phyloP scores from a whole-genome alignment of 2,113 vertebrate genomes.

The Ciconia maguari region DNA sequence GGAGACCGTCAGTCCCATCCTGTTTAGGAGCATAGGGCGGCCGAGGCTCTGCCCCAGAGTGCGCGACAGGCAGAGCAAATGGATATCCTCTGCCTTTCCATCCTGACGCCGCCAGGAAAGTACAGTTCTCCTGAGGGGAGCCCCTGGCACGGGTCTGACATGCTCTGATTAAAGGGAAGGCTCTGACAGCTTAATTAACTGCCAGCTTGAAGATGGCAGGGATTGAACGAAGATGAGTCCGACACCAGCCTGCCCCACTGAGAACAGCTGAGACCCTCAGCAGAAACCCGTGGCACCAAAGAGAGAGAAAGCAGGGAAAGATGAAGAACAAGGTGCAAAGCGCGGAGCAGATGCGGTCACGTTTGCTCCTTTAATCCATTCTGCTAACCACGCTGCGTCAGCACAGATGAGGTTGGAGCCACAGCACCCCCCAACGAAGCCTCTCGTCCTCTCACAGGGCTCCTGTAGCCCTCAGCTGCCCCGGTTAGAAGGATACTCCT shows the following conservation, averaged over 20 bases:
- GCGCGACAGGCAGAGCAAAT: background rate
- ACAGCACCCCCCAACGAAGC: accelerated
- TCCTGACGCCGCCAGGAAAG: background rate
- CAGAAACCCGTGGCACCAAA: background rate
- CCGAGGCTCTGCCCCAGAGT: background rate
- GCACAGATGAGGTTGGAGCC: no score
- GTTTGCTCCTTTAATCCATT: background rate
- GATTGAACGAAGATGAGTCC: background rate
- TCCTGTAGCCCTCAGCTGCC: background rate
- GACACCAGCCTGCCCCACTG: background rate
- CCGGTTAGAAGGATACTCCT: background rate
- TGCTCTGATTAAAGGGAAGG: background rate
- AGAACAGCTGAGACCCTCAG: background rate
- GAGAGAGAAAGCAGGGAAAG: background rate
- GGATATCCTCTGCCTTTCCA: background rate
- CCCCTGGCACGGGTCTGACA: background rate
- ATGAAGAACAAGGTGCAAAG: background rate
- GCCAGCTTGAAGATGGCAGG: background rate
- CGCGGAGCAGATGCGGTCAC: background rate
- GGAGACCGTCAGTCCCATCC: background rate
- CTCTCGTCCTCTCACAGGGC: accelerated
- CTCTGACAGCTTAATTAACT: background rate
- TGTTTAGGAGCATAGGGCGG: accelerated
- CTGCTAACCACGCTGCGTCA: background rate
- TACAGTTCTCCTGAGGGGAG: background rate